A percentile compares a stretch with the other conserved stretches of the same genome.
These are phyloP conservation scores for Lithosia quadra DNA, from an alignment of 2,888 invertebrate species.

Conservation along the genomic window DNA sequence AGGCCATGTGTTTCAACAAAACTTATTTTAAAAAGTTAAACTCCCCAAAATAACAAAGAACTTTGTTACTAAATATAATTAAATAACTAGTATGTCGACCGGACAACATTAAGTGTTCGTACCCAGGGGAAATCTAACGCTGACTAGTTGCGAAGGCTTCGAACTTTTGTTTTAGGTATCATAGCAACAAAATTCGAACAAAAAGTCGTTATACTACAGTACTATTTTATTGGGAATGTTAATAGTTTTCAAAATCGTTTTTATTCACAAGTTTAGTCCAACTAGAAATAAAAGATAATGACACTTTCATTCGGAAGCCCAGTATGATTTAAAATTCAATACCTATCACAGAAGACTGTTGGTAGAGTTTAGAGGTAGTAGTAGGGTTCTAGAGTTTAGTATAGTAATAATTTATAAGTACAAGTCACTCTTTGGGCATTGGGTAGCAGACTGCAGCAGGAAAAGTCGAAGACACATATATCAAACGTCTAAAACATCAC, in stretches of 20 bases:
- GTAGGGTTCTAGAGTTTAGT: too few species aligned
- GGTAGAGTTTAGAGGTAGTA: too few species aligned
- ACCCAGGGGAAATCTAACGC: slow-evolving; percentile 40
- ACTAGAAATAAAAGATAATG: neutral
- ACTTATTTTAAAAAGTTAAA: neutral
- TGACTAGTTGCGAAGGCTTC: slow-evolving; percentile 27
- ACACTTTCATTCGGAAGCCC: neutral
- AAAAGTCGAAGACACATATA: too few species aligned
- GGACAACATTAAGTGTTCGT: slow-evolving; percentile 30
- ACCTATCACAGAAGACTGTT: too few species aligned
- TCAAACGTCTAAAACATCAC: too few species aligned
- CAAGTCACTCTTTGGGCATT: too few species aligned
- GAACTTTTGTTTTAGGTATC: slow-evolving; percentile 12
- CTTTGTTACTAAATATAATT: slow-evolving; percentile 24
- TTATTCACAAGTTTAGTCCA: neutral
- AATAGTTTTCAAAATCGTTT: neutral
- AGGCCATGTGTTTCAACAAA: neutral
- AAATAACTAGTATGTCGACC: slow-evolving; percentile 30
- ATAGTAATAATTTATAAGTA: too few species aligned
- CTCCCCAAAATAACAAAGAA: neutral
- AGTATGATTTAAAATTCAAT: neutral
- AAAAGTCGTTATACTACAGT: neutral
- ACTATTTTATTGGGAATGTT: neutral
- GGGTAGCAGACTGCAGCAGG: too few species aligned
- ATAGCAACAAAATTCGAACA: neutral